These are phyloP conservation scores for Cheilosia pagana DNA, from an alignment of 2,888 invertebrate species.

Conservation along the genomic window DNA sequence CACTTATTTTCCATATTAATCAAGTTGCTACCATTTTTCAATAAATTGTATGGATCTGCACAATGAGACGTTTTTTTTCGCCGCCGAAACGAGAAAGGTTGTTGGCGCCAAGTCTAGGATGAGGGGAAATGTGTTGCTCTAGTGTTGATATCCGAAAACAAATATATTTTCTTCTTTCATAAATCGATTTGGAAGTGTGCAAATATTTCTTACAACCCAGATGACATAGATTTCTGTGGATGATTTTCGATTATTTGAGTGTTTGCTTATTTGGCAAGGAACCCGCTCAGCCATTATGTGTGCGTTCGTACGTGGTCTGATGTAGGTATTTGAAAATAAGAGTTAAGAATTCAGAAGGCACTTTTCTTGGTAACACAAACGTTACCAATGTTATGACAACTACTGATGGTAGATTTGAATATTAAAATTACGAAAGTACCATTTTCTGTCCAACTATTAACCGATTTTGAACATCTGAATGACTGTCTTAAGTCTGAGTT, in stretches of 20 bases:
- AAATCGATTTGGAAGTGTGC: conserved; percentile 1
- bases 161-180: neutral
- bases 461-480: too few species aligned
- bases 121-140: neutral
- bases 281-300: neutral
- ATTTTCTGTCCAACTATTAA: too few species aligned
- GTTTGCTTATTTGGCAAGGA: neutral
- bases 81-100: neutral
- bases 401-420: too few species aligned
- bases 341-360: too few species aligned
- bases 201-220: neutral
- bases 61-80: neutral
- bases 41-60: neutral
- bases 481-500: too few species aligned
- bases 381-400: too few species aligned
- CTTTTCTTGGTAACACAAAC: too few species aligned
- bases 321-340: neutral
- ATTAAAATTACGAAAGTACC: too few species aligned
- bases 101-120: neutral
- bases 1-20: neutral
- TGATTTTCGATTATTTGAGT: neutral
- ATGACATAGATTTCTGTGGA: neutral
- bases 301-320: neutral
- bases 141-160: neutral
- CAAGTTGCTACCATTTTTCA: neutral